Evolutionary conservation across 2,113 vertebrate species (phyloP).

Genomic region (Anser brachyrhynchus): DNA sequence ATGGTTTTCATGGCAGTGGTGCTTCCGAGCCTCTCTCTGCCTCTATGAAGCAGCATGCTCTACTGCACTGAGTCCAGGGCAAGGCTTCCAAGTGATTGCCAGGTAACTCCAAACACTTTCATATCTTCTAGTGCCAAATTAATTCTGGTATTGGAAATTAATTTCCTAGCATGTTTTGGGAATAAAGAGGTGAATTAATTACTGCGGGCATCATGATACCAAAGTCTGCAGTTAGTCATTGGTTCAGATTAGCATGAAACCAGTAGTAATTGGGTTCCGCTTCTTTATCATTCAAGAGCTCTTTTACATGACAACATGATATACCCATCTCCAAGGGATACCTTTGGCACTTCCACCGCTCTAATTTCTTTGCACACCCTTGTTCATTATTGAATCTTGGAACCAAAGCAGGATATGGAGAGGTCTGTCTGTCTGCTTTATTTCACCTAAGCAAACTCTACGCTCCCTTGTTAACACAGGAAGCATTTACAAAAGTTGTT

Average conservation of each 20-base stretch:
- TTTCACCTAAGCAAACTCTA: slow-evolving; percentile 65
- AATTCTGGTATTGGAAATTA: slow-evolving; percentile 72
- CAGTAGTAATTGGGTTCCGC: slow-evolving; percentile 66
- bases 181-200: slow-evolving; percentile 80
- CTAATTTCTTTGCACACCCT: slow-evolving; percentile 72
- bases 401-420: slow-evolving; percentile 33
- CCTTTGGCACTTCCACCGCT: slow-evolving; percentile 74
- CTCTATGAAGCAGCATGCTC: background rate
- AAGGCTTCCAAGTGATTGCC: slow-evolving; percentile 58
- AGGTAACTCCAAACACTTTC: slow-evolving; percentile 57
- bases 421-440: slow-evolving; percentile 43
- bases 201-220: slow-evolving; percentile 36
- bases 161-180: slow-evolving; percentile 66
- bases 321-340: slow-evolving; percentile 76
- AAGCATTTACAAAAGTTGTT: slow-evolving; percentile 65
- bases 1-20: background rate
- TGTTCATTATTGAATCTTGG: slow-evolving; percentile 71
- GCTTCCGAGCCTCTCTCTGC: background rate
- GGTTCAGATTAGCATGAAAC: slow-evolving; percentile 71
- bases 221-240: slow-evolving; percentile 41
- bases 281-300: slow-evolving; percentile 72
- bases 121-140: slow-evolving; percentile 65
- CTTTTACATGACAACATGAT: slow-evolving; percentile 79
- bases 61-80: background rate
- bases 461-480: slow-evolving; percentile 34